Evolutionary conservation across 2,888 invertebrate species (phyloP).

Genomic region (Harmothoe impar): DNA sequence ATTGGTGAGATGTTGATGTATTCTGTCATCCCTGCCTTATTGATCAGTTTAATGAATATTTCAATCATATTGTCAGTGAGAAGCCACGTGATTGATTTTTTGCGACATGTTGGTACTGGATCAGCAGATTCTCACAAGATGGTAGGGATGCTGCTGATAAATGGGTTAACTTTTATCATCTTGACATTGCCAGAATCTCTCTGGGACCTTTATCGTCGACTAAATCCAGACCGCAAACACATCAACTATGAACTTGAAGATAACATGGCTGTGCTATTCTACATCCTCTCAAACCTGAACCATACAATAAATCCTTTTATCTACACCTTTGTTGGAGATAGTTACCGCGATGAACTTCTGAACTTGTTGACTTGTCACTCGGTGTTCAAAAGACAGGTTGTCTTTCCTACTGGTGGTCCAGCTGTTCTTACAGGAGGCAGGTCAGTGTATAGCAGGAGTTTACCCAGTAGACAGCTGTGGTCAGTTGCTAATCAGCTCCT

Average conservation of each 20-base stretch:
- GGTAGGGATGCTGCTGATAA: neutral
- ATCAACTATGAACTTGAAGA: slow-evolving; percentile 2
- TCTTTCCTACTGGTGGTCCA: neutral
- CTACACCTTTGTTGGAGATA: neutral
- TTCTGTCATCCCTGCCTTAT: neutral
- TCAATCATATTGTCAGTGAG: neutral
- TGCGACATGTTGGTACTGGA: neutral
- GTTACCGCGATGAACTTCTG: neutral
- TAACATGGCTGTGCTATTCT: neutral
- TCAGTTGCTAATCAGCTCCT: neutral
- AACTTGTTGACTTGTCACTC: neutral
- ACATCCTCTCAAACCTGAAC: neutral
- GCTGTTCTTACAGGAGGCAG: neutral
- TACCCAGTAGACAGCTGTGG: neutral
- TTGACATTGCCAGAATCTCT: neutral
- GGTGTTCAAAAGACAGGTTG: neutral
- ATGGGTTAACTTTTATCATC: neutral
- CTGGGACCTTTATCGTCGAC: neutral
- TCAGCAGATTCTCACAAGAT: neutral
- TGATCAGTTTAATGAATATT: neutral
- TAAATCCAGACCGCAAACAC: neutral
- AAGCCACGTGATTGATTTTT: neutral
- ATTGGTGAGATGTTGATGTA: neutral
- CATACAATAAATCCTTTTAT: neutral
- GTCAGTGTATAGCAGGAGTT: neutral